Conservation (phyloP, 2,888 invertebrate genomes). For the Ernsta delagoae region DNA sequence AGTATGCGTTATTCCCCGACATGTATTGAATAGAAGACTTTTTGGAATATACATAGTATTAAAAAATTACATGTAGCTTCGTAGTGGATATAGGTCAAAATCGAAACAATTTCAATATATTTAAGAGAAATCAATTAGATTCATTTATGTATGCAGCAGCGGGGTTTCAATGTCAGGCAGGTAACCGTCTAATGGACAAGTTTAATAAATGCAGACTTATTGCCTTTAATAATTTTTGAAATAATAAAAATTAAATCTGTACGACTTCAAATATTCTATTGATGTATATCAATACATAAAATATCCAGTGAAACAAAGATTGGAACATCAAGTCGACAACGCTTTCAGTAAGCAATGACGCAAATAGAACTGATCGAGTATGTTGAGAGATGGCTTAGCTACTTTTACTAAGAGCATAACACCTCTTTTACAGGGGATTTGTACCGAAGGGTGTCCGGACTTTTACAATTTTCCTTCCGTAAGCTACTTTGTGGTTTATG, state of each 20-base stretch:
- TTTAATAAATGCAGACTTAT: too few relatives aligned
- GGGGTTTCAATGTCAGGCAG: too few relatives aligned
- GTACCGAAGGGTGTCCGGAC: slow-evolving; percentile 4
- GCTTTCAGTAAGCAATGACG: slow-evolving; percentile 9
- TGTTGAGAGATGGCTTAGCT: slow-evolving; percentile 13
- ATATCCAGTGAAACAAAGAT: slow-evolving; percentile 10
- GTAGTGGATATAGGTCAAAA: too few relatives aligned
- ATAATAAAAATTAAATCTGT: too few relatives aligned
- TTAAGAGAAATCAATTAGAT: too few relatives aligned
- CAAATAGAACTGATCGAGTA: slow-evolving; percentile 13
- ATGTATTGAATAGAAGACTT: not conserved
- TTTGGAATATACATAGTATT: not conserved
- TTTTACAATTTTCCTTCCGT: slow-evolving; percentile 12
- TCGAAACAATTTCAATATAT: too few relatives aligned
- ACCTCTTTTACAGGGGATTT: slow-evolving; percentile 19
- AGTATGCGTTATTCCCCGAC: not conserved
- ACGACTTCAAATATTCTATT: not conserved
- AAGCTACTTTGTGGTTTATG: slow-evolving; percentile 16
- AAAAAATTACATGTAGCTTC: not conserved
- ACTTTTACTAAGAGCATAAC: slow-evolving; percentile 21
- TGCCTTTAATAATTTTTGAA: too few relatives aligned
- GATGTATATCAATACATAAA: not conserved
- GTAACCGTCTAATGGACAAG: too few relatives aligned
- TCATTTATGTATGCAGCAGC: too few relatives aligned
- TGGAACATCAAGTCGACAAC: not conserved